These are phyloP conservation scores for Xanthorhoe designata DNA, from an alignment of 2,888 invertebrate genomes.

Conservation along the genomic window DNA sequence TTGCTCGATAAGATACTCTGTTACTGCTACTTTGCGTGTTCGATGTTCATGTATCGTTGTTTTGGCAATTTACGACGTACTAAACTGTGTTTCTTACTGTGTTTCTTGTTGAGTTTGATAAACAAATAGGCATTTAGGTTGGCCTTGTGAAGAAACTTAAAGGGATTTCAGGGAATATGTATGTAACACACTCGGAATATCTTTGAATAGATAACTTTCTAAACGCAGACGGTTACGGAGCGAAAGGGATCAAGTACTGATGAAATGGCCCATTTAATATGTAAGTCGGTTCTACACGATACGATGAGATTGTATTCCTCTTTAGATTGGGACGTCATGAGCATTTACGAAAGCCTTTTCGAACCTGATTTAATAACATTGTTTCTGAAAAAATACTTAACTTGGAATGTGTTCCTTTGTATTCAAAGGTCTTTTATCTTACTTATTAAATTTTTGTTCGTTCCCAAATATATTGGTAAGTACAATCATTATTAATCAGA, in stretches of 20 bases:
- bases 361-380: constrained; percentile 34
- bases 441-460: not conserved
- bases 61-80: constrained; percentile 35
- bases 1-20: constrained; percentile 46
- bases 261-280: constrained; percentile 43
- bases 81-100: constrained; percentile 31
- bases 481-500: not conserved
- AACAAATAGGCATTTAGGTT: constrained; percentile 33
- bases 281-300: constrained; percentile 42
- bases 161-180: constrained; percentile 27
- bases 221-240: constrained; percentile 37
- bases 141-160: constrained; percentile 32
- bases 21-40: constrained; percentile 50
- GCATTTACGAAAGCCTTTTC: constrained; percentile 33
- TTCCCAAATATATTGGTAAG: not conserved
- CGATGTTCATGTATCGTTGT: constrained; percentile 42
- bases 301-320: constrained; percentile 42
- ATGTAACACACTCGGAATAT: constrained; percentile 30
- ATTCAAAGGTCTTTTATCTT: constrained; percentile 5
- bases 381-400: constrained; percentile 24
- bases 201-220: constrained; percentile 39
- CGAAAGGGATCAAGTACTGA: constrained; percentile 44
- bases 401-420: constrained; percentile 7
- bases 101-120: constrained; percentile 29
- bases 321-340: constrained; percentile 39